Evolutionary conservation across 1,140 invertebrate genomes (phyloP).

Genomic region (Formica selysi): DNA sequence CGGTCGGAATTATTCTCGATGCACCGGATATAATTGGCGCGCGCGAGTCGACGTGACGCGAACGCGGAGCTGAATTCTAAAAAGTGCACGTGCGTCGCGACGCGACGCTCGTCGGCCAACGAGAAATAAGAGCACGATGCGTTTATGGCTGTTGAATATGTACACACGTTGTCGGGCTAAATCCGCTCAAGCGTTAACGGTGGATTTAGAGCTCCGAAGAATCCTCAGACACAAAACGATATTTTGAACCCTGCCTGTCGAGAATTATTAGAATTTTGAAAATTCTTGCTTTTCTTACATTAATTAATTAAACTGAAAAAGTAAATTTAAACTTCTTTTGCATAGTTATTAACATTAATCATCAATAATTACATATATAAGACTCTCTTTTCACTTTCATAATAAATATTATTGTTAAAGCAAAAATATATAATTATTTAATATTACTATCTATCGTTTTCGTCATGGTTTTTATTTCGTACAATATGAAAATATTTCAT

Average conservation of each 20-base stretch:
- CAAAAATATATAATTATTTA: constrained; percentile 15
- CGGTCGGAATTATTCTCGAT: constrained; percentile 62
- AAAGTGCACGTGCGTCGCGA: constrained; percentile 35
- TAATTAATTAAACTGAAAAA: neutral
- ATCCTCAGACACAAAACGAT: neutral
- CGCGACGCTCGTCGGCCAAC: neutral
- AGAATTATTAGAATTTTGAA: neutral
- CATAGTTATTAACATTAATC: neutral
- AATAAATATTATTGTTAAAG: neutral
- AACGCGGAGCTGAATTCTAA: constrained; percentile 61
- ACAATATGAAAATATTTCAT: neutral
- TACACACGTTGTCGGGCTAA: neutral
- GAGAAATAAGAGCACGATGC: constrained; percentile 16
- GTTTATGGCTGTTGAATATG: neutral
- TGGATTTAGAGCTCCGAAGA: neutral
- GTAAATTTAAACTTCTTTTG: neutral
- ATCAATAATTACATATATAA: neutral
- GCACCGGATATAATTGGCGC: constrained; percentile 57
- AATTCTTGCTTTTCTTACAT: neutral
- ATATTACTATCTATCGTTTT: neutral
- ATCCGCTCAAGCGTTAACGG: constrained; percentile 16
- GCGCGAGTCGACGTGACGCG: constrained; percentile 18
- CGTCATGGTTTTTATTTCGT: neutral
- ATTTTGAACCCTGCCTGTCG: no score
- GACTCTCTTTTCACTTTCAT: neutral